These are phyloP conservation scores for Zootermopsis nevadensis DNA, from an alignment of 2,888 invertebrate genomes.

Conservation along the genomic window DNA sequence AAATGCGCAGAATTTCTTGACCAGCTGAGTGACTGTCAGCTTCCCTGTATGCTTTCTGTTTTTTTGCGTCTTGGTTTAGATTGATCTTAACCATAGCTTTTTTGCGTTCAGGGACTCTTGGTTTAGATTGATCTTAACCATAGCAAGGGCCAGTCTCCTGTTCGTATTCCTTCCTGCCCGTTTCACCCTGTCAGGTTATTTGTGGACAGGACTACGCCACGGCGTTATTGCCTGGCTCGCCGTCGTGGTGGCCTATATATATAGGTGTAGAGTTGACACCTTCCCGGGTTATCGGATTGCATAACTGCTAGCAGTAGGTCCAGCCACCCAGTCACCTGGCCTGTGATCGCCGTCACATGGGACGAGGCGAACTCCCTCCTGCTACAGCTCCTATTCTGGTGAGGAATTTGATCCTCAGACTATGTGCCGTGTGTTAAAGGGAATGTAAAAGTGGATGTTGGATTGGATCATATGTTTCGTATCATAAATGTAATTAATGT, in stretches of 20 bases:
- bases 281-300: background rate
- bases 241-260: background rate
- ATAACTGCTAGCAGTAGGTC: background rate
- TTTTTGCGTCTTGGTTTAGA: no score
- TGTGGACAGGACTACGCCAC: background rate
- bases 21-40: no score
- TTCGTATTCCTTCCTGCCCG: background rate
- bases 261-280: background rate
- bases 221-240: background rate
- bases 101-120: no score
- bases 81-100: no score
- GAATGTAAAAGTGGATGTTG: background rate
- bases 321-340: background rate
- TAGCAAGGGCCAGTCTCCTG: no score
- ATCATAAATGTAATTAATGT: background rate
- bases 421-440: background rate
- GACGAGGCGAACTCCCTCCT: background rate
- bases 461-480: background rate
- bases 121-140: no score
- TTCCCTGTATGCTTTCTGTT: no score
- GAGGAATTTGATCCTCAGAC: no score
- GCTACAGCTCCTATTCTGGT: background rate
- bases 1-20: no score
- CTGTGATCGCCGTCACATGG: background rate
- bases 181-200: background rate